These are phyloP conservation scores for Lepidurus couesii DNA, from an alignment of 1,140 invertebrate species.

Conservation along the genomic window DNA sequence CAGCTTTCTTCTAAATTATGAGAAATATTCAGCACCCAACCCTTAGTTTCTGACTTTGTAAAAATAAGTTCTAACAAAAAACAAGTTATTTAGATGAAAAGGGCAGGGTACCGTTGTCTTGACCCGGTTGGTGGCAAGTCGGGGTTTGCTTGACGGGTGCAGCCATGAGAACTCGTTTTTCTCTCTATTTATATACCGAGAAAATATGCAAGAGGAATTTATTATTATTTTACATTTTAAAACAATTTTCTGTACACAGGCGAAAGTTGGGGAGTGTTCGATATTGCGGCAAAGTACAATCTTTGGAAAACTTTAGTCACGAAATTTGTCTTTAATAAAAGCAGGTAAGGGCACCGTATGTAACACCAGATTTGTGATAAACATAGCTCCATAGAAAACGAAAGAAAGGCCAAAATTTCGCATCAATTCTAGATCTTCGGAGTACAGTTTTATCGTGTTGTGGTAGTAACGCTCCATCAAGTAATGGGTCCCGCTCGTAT, in stretches of 20 bases:
- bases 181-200: too few relatives aligned
- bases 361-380: conserved; percentile 73
- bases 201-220: too few relatives aligned
- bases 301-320: conserved; percentile 53
- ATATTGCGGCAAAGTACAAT: background rate
- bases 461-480: conserved; percentile 63
- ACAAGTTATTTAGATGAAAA: too few relatives aligned
- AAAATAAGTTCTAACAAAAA: too few relatives aligned
- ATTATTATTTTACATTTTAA: too few relatives aligned
- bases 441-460: conserved; percentile 31
- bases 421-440: conserved; percentile 56
- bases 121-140: too few relatives aligned
- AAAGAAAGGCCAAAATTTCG: conserved; percentile 75
- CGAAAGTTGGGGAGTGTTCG: background rate
- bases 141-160: too few relatives aligned
- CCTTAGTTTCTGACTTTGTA: too few relatives aligned
- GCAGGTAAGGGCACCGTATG: conserved; percentile 77
- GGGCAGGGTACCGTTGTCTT: too few relatives aligned
- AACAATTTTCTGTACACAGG: background rate
- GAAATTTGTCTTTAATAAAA: conserved; percentile 83
- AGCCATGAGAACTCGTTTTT: too few relatives aligned
- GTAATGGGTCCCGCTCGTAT: conserved; percentile 64
- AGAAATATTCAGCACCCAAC: too few relatives aligned
- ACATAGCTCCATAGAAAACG: conserved; percentile 71
- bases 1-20: too few relatives aligned